phyloP scores from a whole-genome alignment of 2,888 invertebrate species.

The Ypsolopha scabrella region DNA sequence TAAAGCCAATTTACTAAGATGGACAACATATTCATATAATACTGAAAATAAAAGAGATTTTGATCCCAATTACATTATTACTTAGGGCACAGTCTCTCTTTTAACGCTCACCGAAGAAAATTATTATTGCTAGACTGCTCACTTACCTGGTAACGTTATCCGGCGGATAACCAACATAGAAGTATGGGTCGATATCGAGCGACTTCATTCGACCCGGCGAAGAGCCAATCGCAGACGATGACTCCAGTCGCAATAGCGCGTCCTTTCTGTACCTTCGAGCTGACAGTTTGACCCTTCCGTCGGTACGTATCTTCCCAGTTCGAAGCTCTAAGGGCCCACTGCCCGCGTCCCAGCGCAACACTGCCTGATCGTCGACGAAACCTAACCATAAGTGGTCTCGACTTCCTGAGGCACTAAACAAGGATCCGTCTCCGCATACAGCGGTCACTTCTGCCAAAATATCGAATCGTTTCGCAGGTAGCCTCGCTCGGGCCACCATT shows the following conservation, averaged over 20 bases:
- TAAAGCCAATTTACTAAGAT: no score
- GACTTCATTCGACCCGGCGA: conserved; percentile 54
- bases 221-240: conserved; percentile 40
- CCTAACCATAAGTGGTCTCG: conserved; percentile 63
- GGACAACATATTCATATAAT: no score
- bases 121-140: neutral
- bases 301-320: conserved; percentile 43
- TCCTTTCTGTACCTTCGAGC: conserved; percentile 57
- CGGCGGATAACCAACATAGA: conserved; percentile 52
- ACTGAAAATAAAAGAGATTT: no score
- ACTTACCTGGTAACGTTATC: conserved; percentile 54
- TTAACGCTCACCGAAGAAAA: no score
- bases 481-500: conserved; percentile 41
- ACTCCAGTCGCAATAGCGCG: conserved; percentile 45
- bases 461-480: conserved; percentile 56
- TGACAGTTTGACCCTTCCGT: conserved; percentile 46
- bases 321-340: conserved; percentile 48
- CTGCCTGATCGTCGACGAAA: conserved; percentile 41
- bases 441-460: conserved; percentile 60
- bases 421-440: conserved; percentile 47
- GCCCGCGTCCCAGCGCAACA: conserved; percentile 53
- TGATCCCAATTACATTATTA: no score
- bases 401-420: conserved; percentile 47
- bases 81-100: no score
- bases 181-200: conserved; percentile 48